These are phyloP conservation scores for Acomys russatus DNA, from an alignment of 2,797 vertebrate genomes.

Conservation along the genomic window DNA sequence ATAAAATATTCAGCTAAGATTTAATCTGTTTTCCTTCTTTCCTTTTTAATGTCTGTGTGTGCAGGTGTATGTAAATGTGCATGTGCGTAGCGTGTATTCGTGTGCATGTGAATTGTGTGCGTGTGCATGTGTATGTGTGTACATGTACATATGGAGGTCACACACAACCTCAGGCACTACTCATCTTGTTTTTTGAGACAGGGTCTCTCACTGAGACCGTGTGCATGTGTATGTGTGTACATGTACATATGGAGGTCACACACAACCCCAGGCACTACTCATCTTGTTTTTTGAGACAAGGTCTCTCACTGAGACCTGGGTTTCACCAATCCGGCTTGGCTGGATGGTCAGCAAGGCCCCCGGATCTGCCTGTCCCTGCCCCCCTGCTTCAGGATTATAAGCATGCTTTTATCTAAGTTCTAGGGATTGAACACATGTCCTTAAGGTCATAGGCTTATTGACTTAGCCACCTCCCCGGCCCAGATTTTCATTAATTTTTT, in stretches of 20 bases:
- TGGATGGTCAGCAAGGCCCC: not conserved
- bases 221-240: too few species aligned
- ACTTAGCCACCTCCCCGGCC: not conserved
- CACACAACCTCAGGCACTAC: not conserved
- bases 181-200: not conserved
- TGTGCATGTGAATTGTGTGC: too few species aligned
- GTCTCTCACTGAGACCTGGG: not conserved
- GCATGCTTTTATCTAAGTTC: not conserved
- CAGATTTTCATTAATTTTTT: not conserved
- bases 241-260: not conserved
- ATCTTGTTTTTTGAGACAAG: not conserved
- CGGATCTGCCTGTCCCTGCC: not conserved
- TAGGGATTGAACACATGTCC: not conserved
- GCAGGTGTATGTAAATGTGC: not conserved
- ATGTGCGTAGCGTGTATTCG: too few species aligned
- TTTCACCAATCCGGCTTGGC: not conserved
- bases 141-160: not conserved
- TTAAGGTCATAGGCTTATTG: not conserved
- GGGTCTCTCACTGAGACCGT: not conserved
- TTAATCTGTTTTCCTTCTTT: not conserved
- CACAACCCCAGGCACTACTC: not conserved
- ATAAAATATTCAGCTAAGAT: not conserved
- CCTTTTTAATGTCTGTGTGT: not conserved
- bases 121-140: too few species aligned
- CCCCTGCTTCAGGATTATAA: not conserved